Evolutionary conservation across 2,797 vertebrate species (phyloP), one percentile per base, ranked within the genome.

Genomic region (Phyllotis vaccarum): DNA sequence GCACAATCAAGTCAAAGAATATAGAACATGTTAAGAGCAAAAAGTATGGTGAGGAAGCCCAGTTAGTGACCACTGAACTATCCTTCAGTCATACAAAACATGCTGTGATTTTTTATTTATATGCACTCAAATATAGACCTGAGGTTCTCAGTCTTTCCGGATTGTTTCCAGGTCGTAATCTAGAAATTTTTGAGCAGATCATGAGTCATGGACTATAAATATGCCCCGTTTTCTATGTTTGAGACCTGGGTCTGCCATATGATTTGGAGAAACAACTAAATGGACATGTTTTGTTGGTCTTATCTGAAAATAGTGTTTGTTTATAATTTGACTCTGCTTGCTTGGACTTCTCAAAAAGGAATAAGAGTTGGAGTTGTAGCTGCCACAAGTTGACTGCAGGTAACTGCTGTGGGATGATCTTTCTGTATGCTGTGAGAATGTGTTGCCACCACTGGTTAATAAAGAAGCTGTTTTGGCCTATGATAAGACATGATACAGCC

Each of bases 31-130:
- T 6, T 2, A 64, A 6, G 11, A 46, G 16, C 29, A 66, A 17
- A 3, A 31, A 16, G 34, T 22, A 21, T n/a, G 4, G 29, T 13
- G 56, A 29, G 16, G 22, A 0, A 19, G 0, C 60, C 11, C 2
- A 90, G 24, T 12, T 76, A 40, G 31, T 66, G 46, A 78, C 9
- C 24, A 49, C 11, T 64, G 43, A 22, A 0, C 29, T 89, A 9
- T 86, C 52, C 34, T 27, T 75, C 31, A 87, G 9, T n/a, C 49
- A 29, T 2, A 60, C 14, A 19, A 58, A 83, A 8, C 2, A 24
- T 19, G n/a, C 40, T 43, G 17, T 46, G 19, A 43, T 80, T 76
- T 70, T 88, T 91, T 76, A 74, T 52, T 78, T 89, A 29, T 49
- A 24, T 78, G 2, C 24, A 62, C 29, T 75, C 31, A 56, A 1